phyloP scores from a whole-genome alignment of 2,797 vertebrate genomes.

The Gallinago solitaria region DNA sequence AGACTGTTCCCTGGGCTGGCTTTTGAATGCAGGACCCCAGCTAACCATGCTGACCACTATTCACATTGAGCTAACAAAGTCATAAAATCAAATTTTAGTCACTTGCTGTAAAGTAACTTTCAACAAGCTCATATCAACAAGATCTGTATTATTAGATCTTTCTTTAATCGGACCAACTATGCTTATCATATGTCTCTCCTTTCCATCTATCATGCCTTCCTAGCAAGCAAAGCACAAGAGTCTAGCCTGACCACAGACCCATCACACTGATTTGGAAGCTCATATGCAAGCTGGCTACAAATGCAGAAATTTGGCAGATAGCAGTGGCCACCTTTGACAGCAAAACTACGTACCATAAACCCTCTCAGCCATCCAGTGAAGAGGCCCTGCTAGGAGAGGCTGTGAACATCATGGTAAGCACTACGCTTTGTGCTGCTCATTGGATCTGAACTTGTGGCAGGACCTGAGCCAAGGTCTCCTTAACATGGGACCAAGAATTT shows the following conservation, averaged over 20 bases:
- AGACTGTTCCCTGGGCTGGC: neutral
- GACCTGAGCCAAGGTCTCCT: neutral
- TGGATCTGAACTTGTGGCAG: accelerated
- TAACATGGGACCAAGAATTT: neutral
- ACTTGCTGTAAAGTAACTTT: neutral
- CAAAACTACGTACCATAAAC: neutral
- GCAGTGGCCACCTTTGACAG: neutral
- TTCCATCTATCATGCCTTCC: neutral
- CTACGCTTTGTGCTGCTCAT: neutral
- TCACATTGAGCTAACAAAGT: neutral
- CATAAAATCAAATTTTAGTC: neutral
- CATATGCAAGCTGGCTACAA: neutral
- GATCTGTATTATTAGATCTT: neutral
- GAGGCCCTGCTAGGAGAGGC: neutral
- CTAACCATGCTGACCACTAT: neutral
- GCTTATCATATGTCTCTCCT: neutral
- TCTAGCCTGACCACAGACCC: neutral
- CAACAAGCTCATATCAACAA: neutral
- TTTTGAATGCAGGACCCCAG: neutral
- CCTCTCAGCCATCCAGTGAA: neutral
- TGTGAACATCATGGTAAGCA: neutral
- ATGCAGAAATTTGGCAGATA: accelerated
- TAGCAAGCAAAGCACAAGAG: accelerated
- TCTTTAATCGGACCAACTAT: neutral
- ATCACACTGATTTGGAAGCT: accelerated